Base-by-base conservation (phyloP, 2,113 vertebrate species). In the Serilophus lunatus region DNA sequence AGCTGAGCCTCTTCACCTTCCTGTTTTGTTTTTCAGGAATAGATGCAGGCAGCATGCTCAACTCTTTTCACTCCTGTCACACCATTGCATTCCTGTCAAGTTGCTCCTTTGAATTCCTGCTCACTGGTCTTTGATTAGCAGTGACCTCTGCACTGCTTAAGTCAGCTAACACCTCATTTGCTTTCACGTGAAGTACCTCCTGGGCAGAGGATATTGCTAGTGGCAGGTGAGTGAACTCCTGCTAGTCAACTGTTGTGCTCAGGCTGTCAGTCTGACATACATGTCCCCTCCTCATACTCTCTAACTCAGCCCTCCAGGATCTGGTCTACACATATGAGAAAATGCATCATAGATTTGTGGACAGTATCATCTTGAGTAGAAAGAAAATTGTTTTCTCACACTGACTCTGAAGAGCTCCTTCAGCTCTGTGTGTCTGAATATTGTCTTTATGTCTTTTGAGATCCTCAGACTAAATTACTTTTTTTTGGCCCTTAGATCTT, bases 131-230 rank as follows among this genome's bases (percentile, higher is more conserved):
- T 96, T 90, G 93, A 96, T 94, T 92, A 96, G 90, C 90, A 80
- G 40, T 90, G 93, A 96, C 93, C 95, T 86, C 92, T 94, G 92
- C 88, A 75, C 92, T 66, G 85, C 71, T 75, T 71, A 79, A 92
- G 92, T 95, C 95, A 94, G 88, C 87, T 81, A 80, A 86, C 88
- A 96, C 92, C 90, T 96, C 68, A 89, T 96, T 96, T 94, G 75
- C 94, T 96, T 97, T 96, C 95, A 93, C 78, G 28, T 71, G 85
- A 83, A 94, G 88, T 75, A 79, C 82, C 88, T 95, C 76, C 90
- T 78, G 85, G 80, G 79, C 15, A 1, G 60, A 92, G 71, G 82
- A 76, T 77, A 83, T 68, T 86, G 92, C 57, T 66, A 45, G 61
- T 75, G 84, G 88, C 92, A 93, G 84, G 53, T 79, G 84, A 85